These are phyloP conservation scores for Microcebus jonahi DNA, from an alignment of 2,113 vertebrate species.

Conservation along the genomic window DNA sequence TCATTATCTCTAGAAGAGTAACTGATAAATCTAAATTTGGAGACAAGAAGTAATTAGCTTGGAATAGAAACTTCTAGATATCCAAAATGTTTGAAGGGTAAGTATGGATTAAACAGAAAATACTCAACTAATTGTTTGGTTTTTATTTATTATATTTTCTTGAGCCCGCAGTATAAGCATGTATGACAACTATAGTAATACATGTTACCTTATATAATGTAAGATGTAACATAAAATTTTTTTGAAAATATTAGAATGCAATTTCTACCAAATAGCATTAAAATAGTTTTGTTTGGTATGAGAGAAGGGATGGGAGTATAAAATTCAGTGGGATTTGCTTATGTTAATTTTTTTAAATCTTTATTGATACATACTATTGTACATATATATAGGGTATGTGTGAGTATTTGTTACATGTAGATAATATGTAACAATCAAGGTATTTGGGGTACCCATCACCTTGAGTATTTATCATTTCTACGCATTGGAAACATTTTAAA, in stretches of 20 bases:
- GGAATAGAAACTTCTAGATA: not conserved
- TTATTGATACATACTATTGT: too few species aligned
- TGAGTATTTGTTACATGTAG: too few species aligned
- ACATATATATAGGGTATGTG: too few species aligned
- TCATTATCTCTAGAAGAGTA: not conserved
- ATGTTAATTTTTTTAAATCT: not conserved
- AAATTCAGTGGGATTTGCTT: not conserved
- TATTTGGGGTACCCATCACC: too few species aligned
- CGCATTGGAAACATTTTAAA: too few species aligned
- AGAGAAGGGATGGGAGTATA: not conserved
- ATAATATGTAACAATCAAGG: too few species aligned
- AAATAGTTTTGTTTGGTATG: not conserved
- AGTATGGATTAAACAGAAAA: not conserved
- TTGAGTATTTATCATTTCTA: too few species aligned
- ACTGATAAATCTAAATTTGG: not conserved
- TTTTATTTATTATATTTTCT: not conserved
- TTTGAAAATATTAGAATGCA: not conserved
- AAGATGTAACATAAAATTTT: not conserved
- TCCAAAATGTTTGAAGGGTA: not conserved
- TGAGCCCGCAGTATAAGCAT: not conserved
- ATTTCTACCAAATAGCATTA: not conserved
- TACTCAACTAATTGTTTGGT: not conserved
- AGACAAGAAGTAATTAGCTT: not conserved
- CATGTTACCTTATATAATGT: not conserved
- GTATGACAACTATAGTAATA: not conserved